These are phyloP conservation scores for Lepidurus arcticus DNA, from an alignment of 1,140 invertebrate species.

Conservation along the genomic window DNA sequence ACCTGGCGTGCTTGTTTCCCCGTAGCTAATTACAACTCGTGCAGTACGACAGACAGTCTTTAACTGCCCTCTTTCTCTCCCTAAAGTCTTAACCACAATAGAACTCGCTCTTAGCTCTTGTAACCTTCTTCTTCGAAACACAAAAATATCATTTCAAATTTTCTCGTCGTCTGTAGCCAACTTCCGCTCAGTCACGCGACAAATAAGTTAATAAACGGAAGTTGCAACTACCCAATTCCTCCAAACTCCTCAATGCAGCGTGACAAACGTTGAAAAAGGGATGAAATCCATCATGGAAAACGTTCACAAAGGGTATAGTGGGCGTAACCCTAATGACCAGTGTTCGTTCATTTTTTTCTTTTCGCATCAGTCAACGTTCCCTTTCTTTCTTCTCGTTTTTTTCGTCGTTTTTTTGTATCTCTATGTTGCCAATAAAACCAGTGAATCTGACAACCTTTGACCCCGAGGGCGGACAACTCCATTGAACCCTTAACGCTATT, in stretches of 20 bases:
- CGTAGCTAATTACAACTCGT: constrained; percentile 7
- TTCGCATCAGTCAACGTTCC: background rate
- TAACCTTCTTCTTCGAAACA: background rate
- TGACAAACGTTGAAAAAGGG: background rate
- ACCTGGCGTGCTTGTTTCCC: background rate
- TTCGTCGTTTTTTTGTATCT: no score
- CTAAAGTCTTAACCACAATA: background rate
- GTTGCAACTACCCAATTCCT: background rate
- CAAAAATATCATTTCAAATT: background rate
- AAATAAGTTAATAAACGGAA: constrained; percentile 15
- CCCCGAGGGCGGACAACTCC: background rate
- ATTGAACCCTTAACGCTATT: constrained; percentile 15
- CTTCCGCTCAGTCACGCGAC: constrained; percentile 17
- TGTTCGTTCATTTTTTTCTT: background rate
- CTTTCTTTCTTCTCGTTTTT: background rate
- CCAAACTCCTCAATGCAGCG: background rate
- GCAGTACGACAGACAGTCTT: background rate
- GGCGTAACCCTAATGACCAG: constrained; percentile 11
- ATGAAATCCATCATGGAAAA: background rate
- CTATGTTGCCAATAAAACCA: constrained; percentile 2
- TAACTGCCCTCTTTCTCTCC: background rate
- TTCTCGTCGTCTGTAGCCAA: background rate
- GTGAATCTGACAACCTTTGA: constrained; percentile 12
- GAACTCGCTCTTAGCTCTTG: background rate
- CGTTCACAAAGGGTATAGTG: background rate